A percentile compares a stretch with the other conserved stretches of the same genome.
phyloP scores from a whole-genome alignment of 2,113 vertebrate species.

The Eurypyga helias region DNA sequence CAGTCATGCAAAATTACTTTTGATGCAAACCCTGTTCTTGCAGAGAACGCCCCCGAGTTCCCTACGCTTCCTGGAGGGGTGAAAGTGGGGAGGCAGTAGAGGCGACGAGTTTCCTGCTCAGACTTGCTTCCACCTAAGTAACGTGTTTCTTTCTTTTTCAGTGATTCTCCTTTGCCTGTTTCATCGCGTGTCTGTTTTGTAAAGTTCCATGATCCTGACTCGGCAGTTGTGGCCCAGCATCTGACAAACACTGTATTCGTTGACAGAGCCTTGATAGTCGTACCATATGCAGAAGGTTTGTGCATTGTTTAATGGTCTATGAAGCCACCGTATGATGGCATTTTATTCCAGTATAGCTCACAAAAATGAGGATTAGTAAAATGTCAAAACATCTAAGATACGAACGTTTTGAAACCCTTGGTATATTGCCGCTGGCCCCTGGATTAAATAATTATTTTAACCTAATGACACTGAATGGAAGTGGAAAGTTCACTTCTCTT shows the following conservation, averaged over 20 bases:
- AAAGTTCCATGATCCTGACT: conserved; percentile 98
- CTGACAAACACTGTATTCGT: conserved; percentile 99
- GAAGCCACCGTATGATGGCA: conserved; percentile 64
- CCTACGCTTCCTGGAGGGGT: accelerated
- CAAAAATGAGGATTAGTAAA: conserved; percentile 42
- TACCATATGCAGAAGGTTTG: conserved; percentile 99
- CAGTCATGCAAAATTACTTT: background rate
- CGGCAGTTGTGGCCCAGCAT: conserved; percentile 97
- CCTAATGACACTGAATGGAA: background rate
- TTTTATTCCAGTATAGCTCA: conserved; percentile 63
- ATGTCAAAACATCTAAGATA: conserved; percentile 5
- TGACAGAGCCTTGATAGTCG: conserved; percentile 99
- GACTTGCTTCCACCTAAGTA: background rate
- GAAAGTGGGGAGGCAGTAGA: background rate
- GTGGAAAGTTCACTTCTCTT: background rate
- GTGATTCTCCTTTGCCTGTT: conserved; percentile 99
- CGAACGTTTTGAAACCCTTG: conserved; percentile 79
- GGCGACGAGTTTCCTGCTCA: background rate
- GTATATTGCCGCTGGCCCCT: conserved; percentile 77
- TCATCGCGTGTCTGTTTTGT: conserved; percentile 99
- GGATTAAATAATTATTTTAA: background rate
- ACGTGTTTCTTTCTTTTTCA: conserved; percentile 81
- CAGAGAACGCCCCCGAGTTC: accelerated
- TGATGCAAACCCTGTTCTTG: background rate
- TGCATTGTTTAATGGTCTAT: conserved; percentile 78